Percentiles rank a stretch among this genome's conserved stretches.
Conservation (phyloP, 2,113 vertebrate genomes). For the Chunga burmeisteri region DNA sequence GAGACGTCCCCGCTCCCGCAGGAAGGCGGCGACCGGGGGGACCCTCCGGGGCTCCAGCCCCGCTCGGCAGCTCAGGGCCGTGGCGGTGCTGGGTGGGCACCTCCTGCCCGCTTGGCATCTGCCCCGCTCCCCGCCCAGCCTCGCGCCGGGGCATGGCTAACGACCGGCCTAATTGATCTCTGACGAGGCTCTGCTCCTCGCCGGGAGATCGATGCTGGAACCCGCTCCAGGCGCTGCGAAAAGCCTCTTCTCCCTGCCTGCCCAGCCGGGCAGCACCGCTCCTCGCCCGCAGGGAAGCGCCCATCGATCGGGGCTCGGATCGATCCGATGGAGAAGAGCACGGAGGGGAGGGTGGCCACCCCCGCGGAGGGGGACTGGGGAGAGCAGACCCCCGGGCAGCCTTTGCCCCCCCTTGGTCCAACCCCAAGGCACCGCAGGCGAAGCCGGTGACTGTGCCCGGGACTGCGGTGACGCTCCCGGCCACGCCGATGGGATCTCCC, state of each 20-base stretch:
- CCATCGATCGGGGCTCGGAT: constrained; percentile 31
- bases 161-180: constrained; percentile 48
- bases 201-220: constrained; percentile 52
- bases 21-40: rapidly evolving
- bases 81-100: neutral
- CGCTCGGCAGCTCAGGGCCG: neutral
- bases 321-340: neutral
- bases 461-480: neutral
- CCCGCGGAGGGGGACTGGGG: neutral
- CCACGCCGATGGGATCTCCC: rapidly evolving
- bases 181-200: neutral
- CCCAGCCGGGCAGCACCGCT: neutral
- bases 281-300: constrained; percentile 27
- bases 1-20: rapidly evolving
- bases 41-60: neutral
- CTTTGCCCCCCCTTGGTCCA: neutral
- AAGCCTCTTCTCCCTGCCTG: constrained; percentile 1
- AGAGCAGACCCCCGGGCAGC: neutral
- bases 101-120: neutral
- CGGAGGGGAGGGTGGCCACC: neutral
- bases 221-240: constrained; percentile 21
- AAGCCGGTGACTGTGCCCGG: rapidly evolving
- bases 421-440: rapidly evolving
- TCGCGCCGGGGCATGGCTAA: neutral
- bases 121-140: neutral